Evolutionary conservation across 2,888 invertebrate species (phyloP).

Genomic region (Drosophila ustulata): DNA sequence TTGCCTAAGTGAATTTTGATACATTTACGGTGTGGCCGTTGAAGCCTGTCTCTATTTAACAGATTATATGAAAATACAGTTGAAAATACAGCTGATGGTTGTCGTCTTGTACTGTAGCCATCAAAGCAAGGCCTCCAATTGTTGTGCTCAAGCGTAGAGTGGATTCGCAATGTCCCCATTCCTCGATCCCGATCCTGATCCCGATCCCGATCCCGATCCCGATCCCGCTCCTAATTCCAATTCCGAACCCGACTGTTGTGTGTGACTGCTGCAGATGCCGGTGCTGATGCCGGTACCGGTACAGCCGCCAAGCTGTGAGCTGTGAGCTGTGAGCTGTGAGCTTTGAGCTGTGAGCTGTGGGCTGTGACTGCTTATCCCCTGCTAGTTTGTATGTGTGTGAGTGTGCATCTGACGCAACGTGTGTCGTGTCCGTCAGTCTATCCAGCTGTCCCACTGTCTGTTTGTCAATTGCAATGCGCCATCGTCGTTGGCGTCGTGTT

Average conservation of each 20-base stretch:
- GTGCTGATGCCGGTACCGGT: constrained; percentile 51
- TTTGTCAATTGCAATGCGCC: constrained; percentile 78
- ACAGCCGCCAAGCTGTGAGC: constrained; percentile 67
- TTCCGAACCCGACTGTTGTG: neutral
- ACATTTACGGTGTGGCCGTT: no score
- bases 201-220: constrained; percentile 19
- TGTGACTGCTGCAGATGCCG: constrained; percentile 4
- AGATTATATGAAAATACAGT: no score
- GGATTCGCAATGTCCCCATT: constrained; percentile 61
- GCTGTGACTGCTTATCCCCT: constrained; percentile 71
- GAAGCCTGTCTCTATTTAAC: no score
- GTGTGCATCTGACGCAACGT: constrained; percentile 79
- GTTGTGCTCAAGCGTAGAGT: constrained; percentile 25
- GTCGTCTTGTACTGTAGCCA: constrained; percentile 60
- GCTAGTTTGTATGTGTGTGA: constrained; percentile 33
- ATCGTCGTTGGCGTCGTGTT: constrained; percentile 48
- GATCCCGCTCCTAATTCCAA: constrained; percentile 22
- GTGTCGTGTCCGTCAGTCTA: constrained; percentile 50
- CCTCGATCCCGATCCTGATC: constrained; percentile 23
- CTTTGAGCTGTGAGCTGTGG: constrained; percentile 56
- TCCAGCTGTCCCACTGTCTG: constrained; percentile 55
- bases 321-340: constrained; percentile 54
- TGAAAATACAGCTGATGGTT: constrained; percentile 59
- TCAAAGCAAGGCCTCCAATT: constrained; percentile 80
- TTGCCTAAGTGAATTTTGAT: no score